Evolutionary conservation across 2,888 invertebrate genomes (phyloP).

Genomic region (Lithophane leautieri): DNA sequence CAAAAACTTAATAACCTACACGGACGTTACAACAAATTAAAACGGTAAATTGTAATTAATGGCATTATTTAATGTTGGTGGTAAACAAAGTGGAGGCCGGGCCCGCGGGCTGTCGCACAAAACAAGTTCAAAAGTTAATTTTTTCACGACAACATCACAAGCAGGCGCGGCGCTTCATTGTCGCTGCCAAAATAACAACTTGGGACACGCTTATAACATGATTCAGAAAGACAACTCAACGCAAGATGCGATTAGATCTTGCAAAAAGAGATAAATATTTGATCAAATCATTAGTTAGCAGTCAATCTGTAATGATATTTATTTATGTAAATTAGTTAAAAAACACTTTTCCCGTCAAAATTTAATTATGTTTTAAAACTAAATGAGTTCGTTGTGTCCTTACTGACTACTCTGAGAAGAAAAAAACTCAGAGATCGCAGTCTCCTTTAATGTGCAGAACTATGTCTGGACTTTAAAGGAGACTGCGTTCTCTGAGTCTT

Average conservation of each 20-base stretch:
- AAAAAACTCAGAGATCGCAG: no score
- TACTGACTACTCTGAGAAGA: no score
- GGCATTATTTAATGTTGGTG: slow-evolving; percentile 34
- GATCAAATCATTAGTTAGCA: background rate
- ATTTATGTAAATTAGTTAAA: background rate
- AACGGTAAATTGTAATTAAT: slow-evolving; percentile 46
- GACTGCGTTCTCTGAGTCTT: no score
- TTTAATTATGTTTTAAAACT: background rate
- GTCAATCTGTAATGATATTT: background rate
- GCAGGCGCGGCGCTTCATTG: slow-evolving; percentile 58
- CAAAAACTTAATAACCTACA: slow-evolving; percentile 8
- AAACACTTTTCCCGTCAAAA: background rate
- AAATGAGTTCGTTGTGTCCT: background rate
- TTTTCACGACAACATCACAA: slow-evolving; percentile 58
- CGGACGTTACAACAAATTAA: slow-evolving; percentile 24
- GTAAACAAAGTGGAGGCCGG: slow-evolving; percentile 39
- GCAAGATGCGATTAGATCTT: background rate
- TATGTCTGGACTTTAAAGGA: no score
- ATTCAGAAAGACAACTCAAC: slow-evolving; percentile 17
- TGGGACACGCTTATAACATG: background rate
- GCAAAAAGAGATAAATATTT: no score
- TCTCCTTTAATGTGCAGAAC: no score
- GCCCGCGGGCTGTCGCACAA: slow-evolving; percentile 10
- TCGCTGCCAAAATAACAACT: slow-evolving; percentile 58
- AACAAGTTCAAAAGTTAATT: slow-evolving; percentile 62